A percentile compares a stretch with the other conserved stretches of the same genome.
Conservation (phyloP, 2,113 vertebrate species). For the Rhinichthys klamathensis region DNA sequence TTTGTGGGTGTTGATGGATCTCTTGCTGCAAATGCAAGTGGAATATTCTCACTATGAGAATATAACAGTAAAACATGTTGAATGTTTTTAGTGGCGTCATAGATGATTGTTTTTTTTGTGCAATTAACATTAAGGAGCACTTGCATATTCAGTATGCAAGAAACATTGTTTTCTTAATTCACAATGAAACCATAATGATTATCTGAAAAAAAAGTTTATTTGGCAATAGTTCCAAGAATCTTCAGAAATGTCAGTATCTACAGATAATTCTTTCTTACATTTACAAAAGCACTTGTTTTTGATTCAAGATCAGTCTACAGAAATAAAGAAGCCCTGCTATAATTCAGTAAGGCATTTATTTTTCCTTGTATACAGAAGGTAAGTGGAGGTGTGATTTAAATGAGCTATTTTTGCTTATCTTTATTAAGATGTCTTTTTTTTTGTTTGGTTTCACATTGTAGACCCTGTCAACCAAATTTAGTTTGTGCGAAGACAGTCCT, state of each 20-base stretch:
- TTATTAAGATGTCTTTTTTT: not conserved
- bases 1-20: not conserved
- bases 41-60: not conserved
- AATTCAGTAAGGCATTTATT: not conserved
- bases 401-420: slow-evolving; percentile 2
- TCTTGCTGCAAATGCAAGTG: not conserved
- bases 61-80: not conserved
- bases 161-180: not conserved
- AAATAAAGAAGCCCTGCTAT: not conserved
- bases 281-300: not conserved
- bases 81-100: too few species aligned
- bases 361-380: not conserved
- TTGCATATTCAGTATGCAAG: not conserved
- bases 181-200: not conserved
- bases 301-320: not conserved
- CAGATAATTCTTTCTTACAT: not conserved
- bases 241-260: not conserved
- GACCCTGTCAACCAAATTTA: slow-evolving; percentile 11
- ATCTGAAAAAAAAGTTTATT: slow-evolving; percentile 1
- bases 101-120: not conserved
- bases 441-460: slow-evolving; percentile 6
- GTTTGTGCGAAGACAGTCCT: not conserved
- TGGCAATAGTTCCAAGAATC: not conserved
- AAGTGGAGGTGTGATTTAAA: not conserved
- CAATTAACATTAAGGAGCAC: not conserved